Conservation (phyloP, 2,113 vertebrate genomes). For the Amblyopsis rosae region DNA sequence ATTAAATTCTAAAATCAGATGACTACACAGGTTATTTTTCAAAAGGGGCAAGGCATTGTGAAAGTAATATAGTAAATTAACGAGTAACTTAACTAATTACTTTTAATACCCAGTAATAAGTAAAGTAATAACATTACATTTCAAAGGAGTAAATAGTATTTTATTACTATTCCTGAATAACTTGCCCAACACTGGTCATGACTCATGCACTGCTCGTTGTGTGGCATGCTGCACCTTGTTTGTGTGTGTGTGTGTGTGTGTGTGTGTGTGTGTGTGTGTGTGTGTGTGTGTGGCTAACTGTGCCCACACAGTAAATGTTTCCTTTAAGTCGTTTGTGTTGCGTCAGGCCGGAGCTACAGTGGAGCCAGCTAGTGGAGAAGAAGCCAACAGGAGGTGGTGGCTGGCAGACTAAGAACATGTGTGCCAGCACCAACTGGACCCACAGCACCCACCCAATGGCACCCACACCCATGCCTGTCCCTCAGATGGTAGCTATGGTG, state of each 20-base stretch:
- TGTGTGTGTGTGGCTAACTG: neutral
- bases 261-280: neutral
- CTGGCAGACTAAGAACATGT: conserved; percentile 89
- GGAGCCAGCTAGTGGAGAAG: conserved; percentile 86
- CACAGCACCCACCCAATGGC: conserved; percentile 78
- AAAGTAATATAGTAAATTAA: too few relatives aligned
- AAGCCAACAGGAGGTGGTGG: conserved; percentile 84
- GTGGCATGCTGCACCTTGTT: neutral
- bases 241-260: neutral
- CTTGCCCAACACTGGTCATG: neutral
- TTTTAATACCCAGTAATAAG: too few relatives aligned
- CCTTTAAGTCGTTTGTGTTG: conserved; percentile 17
- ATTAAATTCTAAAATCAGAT: too few relatives aligned
- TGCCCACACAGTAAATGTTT: conserved; percentile 5
- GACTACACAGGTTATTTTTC: too few relatives aligned
- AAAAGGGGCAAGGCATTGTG: too few relatives aligned
- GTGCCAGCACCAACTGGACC: conserved; percentile 83
- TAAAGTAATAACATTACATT: too few relatives aligned
- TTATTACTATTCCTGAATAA: too few relatives aligned
- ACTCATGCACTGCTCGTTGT: neutral
- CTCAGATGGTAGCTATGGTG: conserved; percentile 78
- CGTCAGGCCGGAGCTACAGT: conserved; percentile 84
- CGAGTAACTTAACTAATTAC: too few relatives aligned
- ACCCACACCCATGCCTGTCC: conserved; percentile 78
- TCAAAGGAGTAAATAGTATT: too few relatives aligned